Base-by-base conservation (phyloP, 2,888 invertebrate species). In the Cheilosia vernalis region DNA sequence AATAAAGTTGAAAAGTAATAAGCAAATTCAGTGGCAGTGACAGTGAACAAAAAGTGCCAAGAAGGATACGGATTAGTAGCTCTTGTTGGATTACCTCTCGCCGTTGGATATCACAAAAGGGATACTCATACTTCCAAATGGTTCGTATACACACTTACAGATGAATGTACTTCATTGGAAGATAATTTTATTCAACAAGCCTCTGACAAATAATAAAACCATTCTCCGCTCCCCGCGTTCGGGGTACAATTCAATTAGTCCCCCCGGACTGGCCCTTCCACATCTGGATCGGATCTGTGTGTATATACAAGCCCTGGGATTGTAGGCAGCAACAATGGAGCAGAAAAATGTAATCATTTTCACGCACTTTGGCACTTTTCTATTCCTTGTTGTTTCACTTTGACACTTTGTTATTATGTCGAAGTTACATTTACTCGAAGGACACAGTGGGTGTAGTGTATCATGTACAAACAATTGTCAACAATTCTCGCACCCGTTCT, bases 351-450 rank as follows among this genome's bases (percentile, higher is more conserved):
- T 80, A 80, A 79, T 74, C 84, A 74, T 84, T 69, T 58, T 64
- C 44, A 79, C 74, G 74, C 69, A 73, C 60, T 77, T 67, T 64
- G 47, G 4, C 56, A 15, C n/a, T 21, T 60, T 82, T 72, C 66
- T 70, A 72, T 66, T 82, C 37, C 72, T 66, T 74, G 84, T 74
- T 64, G 69, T 84, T 67, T 58, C 47, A 64, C 79, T 79, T 79
- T 84, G 74, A 74, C 84, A 84, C 84, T 79, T 84, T 74, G 73
- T 84, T 79, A 79, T 78, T 69, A 69, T 84, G 69, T 79, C 74
- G 64, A 69, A 74, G 47, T 70, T 69, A 56, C 83, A 63, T 67
- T 78, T 55, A 58, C 56, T 42, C 42, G 63, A 72, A 66, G 64
- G 72, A 42, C 72, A 66, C 19, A n/a, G 44, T 7, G 42, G 37